Evolutionary conservation across 92 coral and sea anemone genomes (phyloP).

Genomic region (Metridium senile): DNA sequence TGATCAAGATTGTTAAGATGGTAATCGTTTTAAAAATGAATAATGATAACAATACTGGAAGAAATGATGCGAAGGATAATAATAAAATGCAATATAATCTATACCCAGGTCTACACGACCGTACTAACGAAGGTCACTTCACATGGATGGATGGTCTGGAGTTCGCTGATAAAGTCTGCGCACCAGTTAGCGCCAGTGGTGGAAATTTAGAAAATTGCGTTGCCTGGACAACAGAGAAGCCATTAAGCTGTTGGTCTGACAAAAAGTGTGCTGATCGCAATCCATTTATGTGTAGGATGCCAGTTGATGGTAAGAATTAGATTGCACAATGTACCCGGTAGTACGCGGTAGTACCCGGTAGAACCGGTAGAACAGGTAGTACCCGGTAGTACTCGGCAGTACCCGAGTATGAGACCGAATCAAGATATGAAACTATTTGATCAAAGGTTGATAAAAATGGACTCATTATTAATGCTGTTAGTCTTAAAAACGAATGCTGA

Average conservation of each 20-base stretch:
- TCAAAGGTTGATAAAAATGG: too few species aligned
- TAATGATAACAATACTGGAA: too few species aligned
- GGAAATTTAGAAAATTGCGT: slow-evolving; percentile 72
- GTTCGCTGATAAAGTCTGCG: slow-evolving; percentile 62
- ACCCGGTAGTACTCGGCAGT: too few species aligned
- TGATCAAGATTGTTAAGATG: not conserved
- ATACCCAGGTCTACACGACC: slow-evolving; percentile 66
- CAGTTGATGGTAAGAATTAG: slow-evolving; percentile 73
- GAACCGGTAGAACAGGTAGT: too few species aligned
- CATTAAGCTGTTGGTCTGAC: slow-evolving; percentile 90
- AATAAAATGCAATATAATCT: too few species aligned
- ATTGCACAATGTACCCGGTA: not conserved
- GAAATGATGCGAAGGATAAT: too few species aligned
- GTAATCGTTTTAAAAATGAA: too few species aligned
- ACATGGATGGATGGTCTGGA: slow-evolving; percentile 79
- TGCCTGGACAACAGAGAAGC: slow-evolving; percentile 80
- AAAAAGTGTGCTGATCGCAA: slow-evolving; percentile 61
- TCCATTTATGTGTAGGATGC: slow-evolving; percentile 82
- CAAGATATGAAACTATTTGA: too few species aligned
- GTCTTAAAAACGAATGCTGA: too few species aligned
- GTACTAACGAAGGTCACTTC: slow-evolving; percentile 66
- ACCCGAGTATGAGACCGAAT: too few species aligned
- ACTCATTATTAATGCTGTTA: too few species aligned
- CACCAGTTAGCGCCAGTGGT: slow-evolving; percentile 75
- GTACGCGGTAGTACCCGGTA: not conserved